phyloP scores from a whole-genome alignment of 2,797 vertebrate species.

The Channa striata region DNA sequence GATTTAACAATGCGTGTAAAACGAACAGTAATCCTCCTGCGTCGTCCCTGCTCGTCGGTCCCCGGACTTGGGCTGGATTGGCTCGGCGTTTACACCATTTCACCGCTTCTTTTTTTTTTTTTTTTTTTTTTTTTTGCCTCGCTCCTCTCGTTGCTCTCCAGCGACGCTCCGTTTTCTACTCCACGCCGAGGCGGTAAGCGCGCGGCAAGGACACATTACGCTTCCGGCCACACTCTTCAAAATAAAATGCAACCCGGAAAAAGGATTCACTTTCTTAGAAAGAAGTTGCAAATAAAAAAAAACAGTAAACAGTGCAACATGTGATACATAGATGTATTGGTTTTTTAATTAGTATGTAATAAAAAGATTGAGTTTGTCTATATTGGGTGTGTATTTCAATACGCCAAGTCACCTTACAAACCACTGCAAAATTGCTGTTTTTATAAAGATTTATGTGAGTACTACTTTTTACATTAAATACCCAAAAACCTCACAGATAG shows the following conservation, averaged over 20 bases:
- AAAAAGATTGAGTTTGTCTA: no score
- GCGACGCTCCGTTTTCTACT: constrained; percentile 69
- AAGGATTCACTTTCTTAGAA: accelerated
- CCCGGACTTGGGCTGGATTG: constrained; percentile 21
- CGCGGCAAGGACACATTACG: accelerated
- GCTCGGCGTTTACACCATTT: constrained; percentile 69
- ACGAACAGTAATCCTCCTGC: constrained; percentile 64
- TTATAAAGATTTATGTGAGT: no score
- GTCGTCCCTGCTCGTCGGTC: constrained; percentile 21
- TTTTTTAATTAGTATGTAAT: not conserved
- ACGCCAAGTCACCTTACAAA: no score
- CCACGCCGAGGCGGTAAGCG: not conserved
- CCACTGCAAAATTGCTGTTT: no score
- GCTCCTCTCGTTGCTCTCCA: constrained; percentile 58
- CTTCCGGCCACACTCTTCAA: constrained; percentile 33
- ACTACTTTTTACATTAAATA: no score
- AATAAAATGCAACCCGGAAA: constrained; percentile 14
- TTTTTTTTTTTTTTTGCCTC: constrained; percentile 37
- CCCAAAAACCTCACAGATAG: no score
- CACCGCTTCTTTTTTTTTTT: constrained; percentile 46
- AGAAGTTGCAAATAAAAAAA: not conserved
- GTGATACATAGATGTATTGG: not conserved
- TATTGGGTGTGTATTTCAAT: no score
- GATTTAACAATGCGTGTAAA: constrained; percentile 41
- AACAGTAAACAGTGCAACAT: not conserved